Conservation (phyloP, 2,113 vertebrate genomes). For the Upupa epops region DNA sequence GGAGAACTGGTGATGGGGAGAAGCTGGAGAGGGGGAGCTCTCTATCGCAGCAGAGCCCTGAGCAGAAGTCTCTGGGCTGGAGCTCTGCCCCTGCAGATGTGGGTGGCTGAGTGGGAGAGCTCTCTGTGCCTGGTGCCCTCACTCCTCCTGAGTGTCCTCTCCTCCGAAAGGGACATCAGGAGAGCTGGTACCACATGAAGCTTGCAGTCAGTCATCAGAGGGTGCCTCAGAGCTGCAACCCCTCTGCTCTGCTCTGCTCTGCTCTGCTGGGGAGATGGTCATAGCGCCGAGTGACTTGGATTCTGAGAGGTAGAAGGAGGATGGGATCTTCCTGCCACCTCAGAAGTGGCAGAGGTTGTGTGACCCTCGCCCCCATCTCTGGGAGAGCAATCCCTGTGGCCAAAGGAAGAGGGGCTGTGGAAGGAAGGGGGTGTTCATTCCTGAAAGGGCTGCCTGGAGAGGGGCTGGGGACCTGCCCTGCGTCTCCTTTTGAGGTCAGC, state of each 20-base stretch:
- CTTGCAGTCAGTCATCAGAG: constrained; percentile 43
- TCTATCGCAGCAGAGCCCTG: neutral
- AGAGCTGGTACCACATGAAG: neutral
- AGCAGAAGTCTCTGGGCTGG: accelerated
- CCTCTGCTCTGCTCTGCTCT: neutral
- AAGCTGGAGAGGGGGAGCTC: no score
- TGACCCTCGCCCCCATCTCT: neutral
- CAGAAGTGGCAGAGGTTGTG: neutral
- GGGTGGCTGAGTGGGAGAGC: neutral
- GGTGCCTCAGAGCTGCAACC: neutral
- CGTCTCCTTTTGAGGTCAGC: accelerated
- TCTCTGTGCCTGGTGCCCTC: neutral
- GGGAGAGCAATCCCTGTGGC: neutral
- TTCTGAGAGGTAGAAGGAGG: neutral
- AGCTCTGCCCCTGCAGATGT: neutral
- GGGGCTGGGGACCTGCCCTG: neutral
- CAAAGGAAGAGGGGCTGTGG: neutral
- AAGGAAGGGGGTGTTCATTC: neutral
- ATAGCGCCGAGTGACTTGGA: accelerated
- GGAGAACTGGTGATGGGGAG: no score
- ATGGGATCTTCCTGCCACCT: neutral
- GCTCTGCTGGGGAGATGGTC: neutral
- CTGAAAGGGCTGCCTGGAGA: neutral
- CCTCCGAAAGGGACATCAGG: neutral
- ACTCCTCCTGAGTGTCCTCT: neutral